These are phyloP conservation scores for Oxyruncus cristatus DNA, from an alignment of 2,113 vertebrate genomes.

Conservation along the genomic window DNA sequence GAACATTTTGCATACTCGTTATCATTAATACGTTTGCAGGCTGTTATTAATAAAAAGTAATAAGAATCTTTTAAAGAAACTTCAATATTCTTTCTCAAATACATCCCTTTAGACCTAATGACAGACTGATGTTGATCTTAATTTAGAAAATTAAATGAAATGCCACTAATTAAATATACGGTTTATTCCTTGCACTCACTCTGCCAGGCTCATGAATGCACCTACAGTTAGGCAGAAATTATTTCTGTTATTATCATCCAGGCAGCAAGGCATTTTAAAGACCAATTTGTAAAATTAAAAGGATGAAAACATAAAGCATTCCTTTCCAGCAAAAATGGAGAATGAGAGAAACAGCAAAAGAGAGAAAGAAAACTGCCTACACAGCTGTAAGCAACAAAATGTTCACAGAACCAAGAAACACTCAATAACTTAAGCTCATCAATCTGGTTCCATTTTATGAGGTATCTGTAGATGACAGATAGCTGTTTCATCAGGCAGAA, in stretches of 20 bases:
- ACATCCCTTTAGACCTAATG: slow-evolving; percentile 37
- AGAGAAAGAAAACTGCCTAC: neutral
- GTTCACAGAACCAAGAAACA: neutral
- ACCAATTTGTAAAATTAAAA: slow-evolving; percentile 1
- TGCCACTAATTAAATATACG: slow-evolving; percentile 42
- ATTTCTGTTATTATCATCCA: slow-evolving; percentile 11
- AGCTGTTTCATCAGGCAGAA: neutral
- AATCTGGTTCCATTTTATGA: neutral
- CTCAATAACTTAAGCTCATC: neutral
- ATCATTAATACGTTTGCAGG: slow-evolving; percentile 54
- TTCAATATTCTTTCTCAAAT: slow-evolving; percentile 31
- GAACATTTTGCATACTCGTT: slow-evolving; percentile 67
- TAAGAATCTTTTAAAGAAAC: slow-evolving; percentile 43
- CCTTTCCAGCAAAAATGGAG: neutral
- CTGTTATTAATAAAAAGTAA: slow-evolving; percentile 62
- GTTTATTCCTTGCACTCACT: slow-evolving; percentile 28
- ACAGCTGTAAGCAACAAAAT: neutral
- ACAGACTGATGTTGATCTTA: slow-evolving; percentile 25
- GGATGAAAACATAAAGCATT: neutral
- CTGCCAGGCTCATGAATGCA: slow-evolving; percentile 24
- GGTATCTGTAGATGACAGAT: neutral
- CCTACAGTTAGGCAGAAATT: neutral
- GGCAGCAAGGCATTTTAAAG: slow-evolving; percentile 13
- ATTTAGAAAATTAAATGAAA: slow-evolving; percentile 67
- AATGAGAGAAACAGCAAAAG: neutral